Evolutionary conservation across 2,888 invertebrate genomes (phyloP), one percentile per base, ranked within the genome.

Genomic region (Caenorhabditis sp.): DNA sequence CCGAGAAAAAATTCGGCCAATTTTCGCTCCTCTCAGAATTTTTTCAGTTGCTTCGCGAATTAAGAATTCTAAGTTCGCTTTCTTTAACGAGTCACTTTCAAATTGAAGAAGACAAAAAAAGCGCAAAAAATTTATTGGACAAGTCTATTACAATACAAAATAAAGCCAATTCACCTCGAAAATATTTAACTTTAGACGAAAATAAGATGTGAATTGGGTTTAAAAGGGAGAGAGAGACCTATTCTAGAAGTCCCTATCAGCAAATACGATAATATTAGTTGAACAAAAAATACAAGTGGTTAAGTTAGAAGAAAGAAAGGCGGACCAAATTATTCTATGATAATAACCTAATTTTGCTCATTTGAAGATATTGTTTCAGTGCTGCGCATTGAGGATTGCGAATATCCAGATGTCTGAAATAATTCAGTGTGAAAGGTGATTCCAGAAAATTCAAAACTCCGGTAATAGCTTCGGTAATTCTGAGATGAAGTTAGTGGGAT

Each of bases 351-450:
- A 27, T 56, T 25, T 61, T 43, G 58, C 53, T 64, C 63, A 1
- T 43, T 20, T 5, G 71, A 67, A 3, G 71, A 67, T 4, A 49
- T 49, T 1, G 63, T 67, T 17, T 71, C 71, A 38, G 65, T 57
- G 38, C 63, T 63, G 25, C 59, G 61, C 23, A 63, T 52, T n/a
- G 67, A 71, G n/a, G 67, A 59, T 36, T 59, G 59, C 14, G 70
- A 69, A 12, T 59, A 25, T 27, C 50, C 68, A 1, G 68, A 70
- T 14, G 38, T 58, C 58, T 58, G 38, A 31, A 58, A 38, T n/a
- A 56, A 4, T n/a, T n/a, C n/a, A n/a, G n/a, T n/a, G n/a, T n/a
- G n/a, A n/a, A n/a, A n/a, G n/a, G n/a, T n/a, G n/a, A n/a, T n/a
- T n/a, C n/a, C n/a, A n/a, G n/a, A n/a, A n/a, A n/a, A n/a, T n/a